These are phyloP conservation scores for Thereva nobilitata DNA, from an alignment of 2,888 invertebrate species.

Conservation along the genomic window DNA sequence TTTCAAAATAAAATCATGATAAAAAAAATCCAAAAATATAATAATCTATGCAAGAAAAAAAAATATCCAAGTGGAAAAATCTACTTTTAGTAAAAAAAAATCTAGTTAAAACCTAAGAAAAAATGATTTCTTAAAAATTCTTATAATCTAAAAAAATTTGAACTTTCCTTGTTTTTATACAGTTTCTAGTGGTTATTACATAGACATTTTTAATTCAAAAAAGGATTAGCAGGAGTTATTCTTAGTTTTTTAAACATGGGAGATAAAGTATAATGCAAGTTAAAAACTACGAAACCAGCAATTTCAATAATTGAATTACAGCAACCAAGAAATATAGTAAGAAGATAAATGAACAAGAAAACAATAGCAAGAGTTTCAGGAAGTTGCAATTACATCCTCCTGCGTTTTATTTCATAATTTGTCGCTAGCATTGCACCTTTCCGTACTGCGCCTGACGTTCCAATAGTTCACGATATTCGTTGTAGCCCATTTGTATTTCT, in stretches of 20 bases:
- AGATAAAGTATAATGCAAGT: background rate
- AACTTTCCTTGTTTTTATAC: no score
- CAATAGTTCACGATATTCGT: conserved; percentile 67
- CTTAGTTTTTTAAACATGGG: conserved; percentile 4
- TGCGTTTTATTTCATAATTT: conserved; percentile 32
- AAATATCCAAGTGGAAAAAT: no score
- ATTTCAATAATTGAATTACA: conserved; percentile 26
- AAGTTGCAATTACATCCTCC: background rate
- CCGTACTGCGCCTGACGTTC: conserved; percentile 55
- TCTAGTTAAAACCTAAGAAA: no score
- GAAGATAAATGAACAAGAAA: conserved; percentile 30
- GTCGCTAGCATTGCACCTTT: conserved; percentile 57
- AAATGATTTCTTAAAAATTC: no score
- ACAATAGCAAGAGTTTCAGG: conserved; percentile 24
- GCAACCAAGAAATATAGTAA: conserved; percentile 23
- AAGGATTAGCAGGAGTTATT: no score
- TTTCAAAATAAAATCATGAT: no score
- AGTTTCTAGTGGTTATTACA: no score
- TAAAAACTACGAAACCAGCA: conserved; percentile 9
- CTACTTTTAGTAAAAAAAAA: no score
- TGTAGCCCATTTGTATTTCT: conserved; percentile 87
- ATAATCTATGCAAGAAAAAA: no score
- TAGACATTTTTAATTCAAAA: no score
- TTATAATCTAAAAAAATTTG: no score
- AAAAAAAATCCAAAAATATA: no score